Percentiles rank a stretch among this genome's conserved stretches.
phyloP scores from a whole-genome alignment of 2,888 invertebrate genomes.

The Clitarchus hookeri region DNA sequence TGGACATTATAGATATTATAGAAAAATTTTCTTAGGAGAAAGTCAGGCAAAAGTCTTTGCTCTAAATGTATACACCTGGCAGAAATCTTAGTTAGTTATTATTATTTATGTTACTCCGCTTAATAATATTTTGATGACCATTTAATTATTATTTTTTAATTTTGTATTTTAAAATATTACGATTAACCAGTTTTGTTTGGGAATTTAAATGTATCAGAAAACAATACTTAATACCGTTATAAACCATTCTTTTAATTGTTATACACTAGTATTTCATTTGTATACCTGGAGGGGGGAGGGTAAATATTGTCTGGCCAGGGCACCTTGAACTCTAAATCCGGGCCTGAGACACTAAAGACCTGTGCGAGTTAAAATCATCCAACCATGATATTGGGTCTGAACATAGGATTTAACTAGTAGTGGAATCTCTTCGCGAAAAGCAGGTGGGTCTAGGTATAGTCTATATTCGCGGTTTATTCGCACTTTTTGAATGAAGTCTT shows the following conservation, averaged over 20 bases:
- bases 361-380: no score
- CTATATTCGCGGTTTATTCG: no score
- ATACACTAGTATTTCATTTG: not conserved
- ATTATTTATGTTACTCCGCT: not conserved
- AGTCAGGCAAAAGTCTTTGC: not conserved
- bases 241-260: not conserved
- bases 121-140: not conserved
- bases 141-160: not conserved
- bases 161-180: not conserved
- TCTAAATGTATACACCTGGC: not conserved
- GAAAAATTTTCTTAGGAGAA: slow-evolving; percentile 10
- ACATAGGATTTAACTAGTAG: no score
- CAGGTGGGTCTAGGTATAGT: no score
- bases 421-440: no score
- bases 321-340: no score
- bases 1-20: not conserved
- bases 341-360: no score
- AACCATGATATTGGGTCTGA: no score
- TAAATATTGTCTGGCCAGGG: no score
- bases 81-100: not conserved
- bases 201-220: not conserved
- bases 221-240: not conserved
- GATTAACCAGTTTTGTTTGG: not conserved
- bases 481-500: no score
- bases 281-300: no score